A percentile compares a stretch with the other conserved stretches of the same genome.
These are phyloP conservation scores for Zelostemma sp. DNA, from an alignment of 1,140 invertebrate genomes.

Conservation along the genomic window DNA sequence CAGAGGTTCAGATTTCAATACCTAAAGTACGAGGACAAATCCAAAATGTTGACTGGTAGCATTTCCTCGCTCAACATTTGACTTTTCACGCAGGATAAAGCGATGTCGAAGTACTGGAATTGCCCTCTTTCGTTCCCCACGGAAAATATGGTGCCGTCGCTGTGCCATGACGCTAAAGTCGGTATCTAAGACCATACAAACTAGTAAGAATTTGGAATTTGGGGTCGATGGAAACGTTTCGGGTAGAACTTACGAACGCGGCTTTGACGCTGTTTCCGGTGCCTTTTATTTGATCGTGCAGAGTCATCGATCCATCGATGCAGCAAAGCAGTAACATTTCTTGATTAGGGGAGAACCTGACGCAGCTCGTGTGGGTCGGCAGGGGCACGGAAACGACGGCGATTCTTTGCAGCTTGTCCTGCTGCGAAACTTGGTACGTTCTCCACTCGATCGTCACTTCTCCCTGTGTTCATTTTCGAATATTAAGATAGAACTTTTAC, in stretches of 20 bases:
- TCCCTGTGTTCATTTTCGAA: constrained; percentile 66
- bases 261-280: constrained; percentile 76
- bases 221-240: too few species aligned
- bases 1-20: constrained; percentile 38
- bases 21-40: constrained; percentile 80
- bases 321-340: constrained; percentile 81
- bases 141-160: constrained; percentile 77
- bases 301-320: constrained; percentile 81
- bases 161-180: constrained; percentile 80
- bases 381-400: constrained; percentile 78
- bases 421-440: constrained; percentile 78
- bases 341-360: constrained; percentile 77
- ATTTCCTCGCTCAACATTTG: constrained; percentile 80
- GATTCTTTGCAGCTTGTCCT: constrained; percentile 77
- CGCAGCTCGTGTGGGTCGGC: constrained; percentile 78
- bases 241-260: constrained; percentile 72
- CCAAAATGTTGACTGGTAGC: constrained; percentile 74
- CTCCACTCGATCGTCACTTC: constrained; percentile 82
- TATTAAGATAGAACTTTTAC: too few species aligned
- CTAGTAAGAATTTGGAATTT: too few species aligned
- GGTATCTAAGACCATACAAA: constrained; percentile 72
- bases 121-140: constrained; percentile 81
- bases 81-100: constrained; percentile 76
- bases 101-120: constrained; percentile 83
- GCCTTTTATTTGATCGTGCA: constrained; percentile 77